Evolutionary conservation across 2,113 vertebrate species (phyloP), one percentile per base, ranked within the genome.

Genomic region (Callithrix jacchus): DNA sequence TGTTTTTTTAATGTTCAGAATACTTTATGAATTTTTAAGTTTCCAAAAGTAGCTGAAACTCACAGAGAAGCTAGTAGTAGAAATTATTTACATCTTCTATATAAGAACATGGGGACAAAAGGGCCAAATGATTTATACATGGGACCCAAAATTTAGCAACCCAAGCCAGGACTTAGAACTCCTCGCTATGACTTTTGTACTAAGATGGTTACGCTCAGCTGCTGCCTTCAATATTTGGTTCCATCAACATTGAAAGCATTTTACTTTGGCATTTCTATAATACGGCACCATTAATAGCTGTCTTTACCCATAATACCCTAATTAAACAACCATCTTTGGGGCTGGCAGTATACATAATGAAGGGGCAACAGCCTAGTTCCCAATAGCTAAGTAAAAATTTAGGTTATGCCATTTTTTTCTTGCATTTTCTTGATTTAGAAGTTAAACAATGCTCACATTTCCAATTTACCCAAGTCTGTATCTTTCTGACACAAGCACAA

Each of bases 21-120:
- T 40, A 58, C 16, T 71, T 77, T 61, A 71, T 93, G 45, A 83
- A 94, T 89, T 88, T 74, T 82, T 81, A 90, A 87, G 92, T 85
- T 86, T 92, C n/a, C 40, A 97, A 86, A 80, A 35, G 40, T 74
- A 73, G 45, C 4, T 76, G 52, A 95, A 97, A 81, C 42, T 93
- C 49, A 94, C 89, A 94, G 91, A 81, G 68, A 87, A 90, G 45
- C 47, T 56, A 80, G 30, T 49, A 76, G n/a, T 61, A 66, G 42
- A 91, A 93, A 95, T 92, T 87, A 87, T 88, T 81, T 45, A 80
- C 64, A 92, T 87, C 87, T 76, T 90, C 95, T 80, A 97, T 97
- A 95, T 84, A 87, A 95, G 49, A 93, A 97, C 64, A 85, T 35
- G 83, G 83, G 90, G 14, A 74, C 70, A 56, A 84, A 93, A 86